phyloP scores from a whole-genome alignment of 2,113 vertebrate genomes.

The Mungos mungo region DNA sequence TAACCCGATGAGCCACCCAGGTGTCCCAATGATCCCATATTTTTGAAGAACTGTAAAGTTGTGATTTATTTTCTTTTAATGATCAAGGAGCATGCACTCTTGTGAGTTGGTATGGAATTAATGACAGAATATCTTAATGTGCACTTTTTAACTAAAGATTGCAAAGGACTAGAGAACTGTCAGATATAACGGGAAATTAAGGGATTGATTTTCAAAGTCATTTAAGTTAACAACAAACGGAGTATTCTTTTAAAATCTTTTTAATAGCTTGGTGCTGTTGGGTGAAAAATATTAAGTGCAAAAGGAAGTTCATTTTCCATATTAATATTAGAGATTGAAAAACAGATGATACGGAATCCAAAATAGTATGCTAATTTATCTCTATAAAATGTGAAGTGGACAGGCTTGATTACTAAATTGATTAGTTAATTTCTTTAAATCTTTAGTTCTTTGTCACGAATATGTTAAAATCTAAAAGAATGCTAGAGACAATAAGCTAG shows the following conservation, averaged over 20 bases:
- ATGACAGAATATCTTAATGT: conserved; percentile 78
- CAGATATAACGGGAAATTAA: conserved; percentile 77
- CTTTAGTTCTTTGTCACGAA: conserved; percentile 64
- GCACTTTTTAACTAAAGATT: conserved; percentile 77
- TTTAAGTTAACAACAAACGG: conserved; percentile 72
- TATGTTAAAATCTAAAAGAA: conserved; percentile 68
- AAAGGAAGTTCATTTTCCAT: conserved; percentile 60
- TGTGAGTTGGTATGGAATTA: conserved; percentile 79
- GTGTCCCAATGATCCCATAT: conserved; percentile 46
- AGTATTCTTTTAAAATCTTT: conserved; percentile 63
- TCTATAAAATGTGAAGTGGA: conserved; percentile 66
- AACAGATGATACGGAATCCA: conserved; percentile 50
- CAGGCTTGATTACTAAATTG: conserved; percentile 61
- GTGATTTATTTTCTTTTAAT: conserved; percentile 63
- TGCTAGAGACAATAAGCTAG: conserved; percentile 59
- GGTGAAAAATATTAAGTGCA: conserved; percentile 58
- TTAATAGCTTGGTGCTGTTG: background rate
- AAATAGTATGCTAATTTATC: conserved; percentile 57
- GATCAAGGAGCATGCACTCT: conserved; percentile 66
- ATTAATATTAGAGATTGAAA: conserved; percentile 19
- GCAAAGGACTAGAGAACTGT: conserved; percentile 76
- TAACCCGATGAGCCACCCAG: too few species aligned
- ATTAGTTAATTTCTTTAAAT: conserved; percentile 68
- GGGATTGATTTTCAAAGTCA: conserved; percentile 72
- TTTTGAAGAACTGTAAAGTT: background rate